Conservation (phyloP, 2,113 vertebrate genomes). For the Notarius lentiginosus region DNA sequence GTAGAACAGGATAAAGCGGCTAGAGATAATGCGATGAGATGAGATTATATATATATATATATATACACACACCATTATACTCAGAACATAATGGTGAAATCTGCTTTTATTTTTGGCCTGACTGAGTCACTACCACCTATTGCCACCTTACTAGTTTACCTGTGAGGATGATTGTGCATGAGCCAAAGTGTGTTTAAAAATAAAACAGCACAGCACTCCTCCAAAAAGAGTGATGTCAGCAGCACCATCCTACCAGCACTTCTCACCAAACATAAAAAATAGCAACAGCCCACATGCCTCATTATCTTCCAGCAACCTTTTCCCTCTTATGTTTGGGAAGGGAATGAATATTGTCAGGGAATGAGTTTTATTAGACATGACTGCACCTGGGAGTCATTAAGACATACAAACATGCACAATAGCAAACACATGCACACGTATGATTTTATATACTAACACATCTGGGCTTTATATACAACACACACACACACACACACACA, state of each 20-base stretch:
- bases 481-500: background rate
- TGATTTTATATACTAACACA: background rate
- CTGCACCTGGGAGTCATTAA: background rate
- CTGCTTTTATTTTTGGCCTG: constrained; percentile 17
- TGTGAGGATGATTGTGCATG: constrained; percentile 7
- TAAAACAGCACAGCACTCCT: constrained; percentile 19
- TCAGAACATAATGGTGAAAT: background rate
- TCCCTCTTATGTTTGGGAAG: background rate
- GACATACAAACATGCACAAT: background rate
- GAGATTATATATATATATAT: no score
- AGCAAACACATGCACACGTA: background rate
- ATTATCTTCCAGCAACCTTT: constrained; percentile 19
- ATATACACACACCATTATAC: no score
- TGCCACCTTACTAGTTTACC: constrained; percentile 18
- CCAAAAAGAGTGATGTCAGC: constrained; percentile 21
- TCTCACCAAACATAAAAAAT: constrained; percentile 24
- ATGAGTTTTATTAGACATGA: background rate
- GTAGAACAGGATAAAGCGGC: no score
- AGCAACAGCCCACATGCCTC: constrained; percentile 17
- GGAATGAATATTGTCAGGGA: background rate
- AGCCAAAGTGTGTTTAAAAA: constrained; percentile 36
- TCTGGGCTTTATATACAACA: background rate
- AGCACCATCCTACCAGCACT: constrained; percentile 22
- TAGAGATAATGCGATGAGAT: no score
- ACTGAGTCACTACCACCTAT: background rate